Percentiles rank a stretch among this genome's conserved stretches.
These are phyloP conservation scores for Lepidostoma basale DNA, from an alignment of 1,140 invertebrate genomes.

Conservation along the genomic window DNA sequence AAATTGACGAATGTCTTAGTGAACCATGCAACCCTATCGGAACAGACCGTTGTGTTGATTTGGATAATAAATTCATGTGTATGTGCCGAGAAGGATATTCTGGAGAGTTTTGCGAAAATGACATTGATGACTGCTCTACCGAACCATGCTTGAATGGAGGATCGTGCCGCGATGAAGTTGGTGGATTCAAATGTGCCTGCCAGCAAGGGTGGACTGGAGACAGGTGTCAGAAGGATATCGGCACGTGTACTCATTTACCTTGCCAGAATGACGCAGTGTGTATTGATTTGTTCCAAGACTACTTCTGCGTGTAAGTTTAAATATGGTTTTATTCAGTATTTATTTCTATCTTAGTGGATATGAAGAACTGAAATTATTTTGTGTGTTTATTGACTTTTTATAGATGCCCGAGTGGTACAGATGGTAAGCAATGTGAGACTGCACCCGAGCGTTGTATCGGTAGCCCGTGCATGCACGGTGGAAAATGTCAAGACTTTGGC, in stretches of 20 bases:
- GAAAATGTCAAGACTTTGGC: conserved; percentile 92
- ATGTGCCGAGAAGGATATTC: conserved; percentile 89
- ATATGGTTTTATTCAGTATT: neutral
- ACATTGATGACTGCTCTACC: conserved; percentile 87
- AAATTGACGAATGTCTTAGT: conserved; percentile 89
- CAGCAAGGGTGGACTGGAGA: conserved; percentile 87
- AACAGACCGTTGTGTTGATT: conserved; percentile 85
- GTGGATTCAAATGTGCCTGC: conserved; percentile 83
- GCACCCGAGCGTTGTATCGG: conserved; percentile 95
- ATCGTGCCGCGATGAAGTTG: conserved; percentile 86
- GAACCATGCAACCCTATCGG: conserved; percentile 90
- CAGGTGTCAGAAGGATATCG: conserved; percentile 86
- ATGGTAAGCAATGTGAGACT: conserved; percentile 93
- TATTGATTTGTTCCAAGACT: conserved; percentile 93
- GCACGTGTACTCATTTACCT: conserved; percentile 81
- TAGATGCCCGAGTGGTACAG: conserved; percentile 89
- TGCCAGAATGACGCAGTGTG: conserved; percentile 94
- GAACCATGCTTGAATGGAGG: conserved; percentile 89
- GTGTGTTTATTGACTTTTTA: conserved; percentile 10
- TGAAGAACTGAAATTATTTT: neutral
- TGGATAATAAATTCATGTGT: conserved; percentile 89
- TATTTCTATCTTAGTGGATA: neutral
- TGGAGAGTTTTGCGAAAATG: conserved; percentile 81
- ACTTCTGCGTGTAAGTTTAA: conserved; percentile 88
- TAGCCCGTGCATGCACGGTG: conserved; percentile 94